Base-by-base conservation (phyloP, 2,888 invertebrate species). In the Polydrusus cervinus region DNA sequence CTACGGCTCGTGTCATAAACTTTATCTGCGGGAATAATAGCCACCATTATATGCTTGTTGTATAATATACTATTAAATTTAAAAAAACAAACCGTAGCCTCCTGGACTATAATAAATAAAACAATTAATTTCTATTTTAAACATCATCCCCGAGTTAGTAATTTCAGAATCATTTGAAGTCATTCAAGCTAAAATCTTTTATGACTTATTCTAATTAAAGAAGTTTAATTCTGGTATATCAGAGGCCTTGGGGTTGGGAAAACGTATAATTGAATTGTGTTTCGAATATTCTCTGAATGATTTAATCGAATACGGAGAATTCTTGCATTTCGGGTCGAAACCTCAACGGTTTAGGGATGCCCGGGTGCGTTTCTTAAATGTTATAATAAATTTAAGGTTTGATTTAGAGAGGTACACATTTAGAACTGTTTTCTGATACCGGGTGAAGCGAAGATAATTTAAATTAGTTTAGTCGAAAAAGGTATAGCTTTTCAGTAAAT, bases 251-350 rank as follows among this genome's bases (percentile, higher is more conserved):
- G 34, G 34, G 34, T 34, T 10, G 55, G 14, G 55, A 6, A 3
- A 55, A 34, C 34, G 14, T 51, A 55, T 55, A 55, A 55, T 30
- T 55, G 34, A 55, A 34, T 55, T 53, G 25, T 55, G 25, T 55
- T 34, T 34, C 14, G 9, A 14, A 55, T 55, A 55, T 14, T 51
- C 20, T 20, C 9, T 13, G 13, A 49, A 49, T 49, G 47, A n/a
- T 16, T 10, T 51, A 10, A 51, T 51, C 51, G 51, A 51, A 51
- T 51, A 9, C 51, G 51, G 51, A 51, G 51, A 18, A 51, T 51
- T 51, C 51, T 51, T 51, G 51, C 20, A 11, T 11, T 18, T 51
- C 11, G 20, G 51, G 51, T 51, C 51, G 8, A 51, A 51, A 51
- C 51, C 51, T 9, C 51, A 51, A 51, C 18, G 51, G 16, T 51